Evolutionary conservation across 2,888 invertebrate genomes (phyloP).

Genomic region (Phortica okadai): DNA sequence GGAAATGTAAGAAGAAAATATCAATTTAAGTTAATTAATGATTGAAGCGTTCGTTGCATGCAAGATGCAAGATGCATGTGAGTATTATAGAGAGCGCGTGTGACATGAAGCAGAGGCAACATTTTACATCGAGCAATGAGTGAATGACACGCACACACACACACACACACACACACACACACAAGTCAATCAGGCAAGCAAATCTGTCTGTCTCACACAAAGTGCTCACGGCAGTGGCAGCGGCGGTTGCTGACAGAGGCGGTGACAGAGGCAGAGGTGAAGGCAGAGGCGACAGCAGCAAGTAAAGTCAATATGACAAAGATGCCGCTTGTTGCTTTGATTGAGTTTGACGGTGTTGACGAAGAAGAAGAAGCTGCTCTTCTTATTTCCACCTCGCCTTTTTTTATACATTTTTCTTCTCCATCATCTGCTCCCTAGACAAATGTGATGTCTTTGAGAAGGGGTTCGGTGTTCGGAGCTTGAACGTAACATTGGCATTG

Average conservation of each 20-base stretch:
- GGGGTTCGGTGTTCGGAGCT: not conserved
- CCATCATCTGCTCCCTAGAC: not conserved
- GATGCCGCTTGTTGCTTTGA: not conserved
- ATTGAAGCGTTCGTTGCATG: constrained; percentile 28
- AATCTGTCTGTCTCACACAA: too few relatives aligned
- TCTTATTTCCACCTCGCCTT: not conserved
- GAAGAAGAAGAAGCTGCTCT: not conserved
- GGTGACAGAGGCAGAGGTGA: not conserved
- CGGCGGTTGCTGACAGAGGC: not conserved
- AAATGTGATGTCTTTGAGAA: not conserved
- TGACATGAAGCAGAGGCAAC: not conserved
- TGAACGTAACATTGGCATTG: not conserved
- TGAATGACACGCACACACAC: too few relatives aligned
- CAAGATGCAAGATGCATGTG: not conserved
- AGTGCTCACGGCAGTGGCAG: too few relatives aligned
- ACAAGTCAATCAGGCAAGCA: too few relatives aligned
- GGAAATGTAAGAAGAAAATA: not conserved
- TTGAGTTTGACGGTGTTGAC: constrained; percentile 6
- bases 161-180: too few relatives aligned
- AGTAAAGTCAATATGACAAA: not conserved
- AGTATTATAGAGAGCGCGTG: not conserved
- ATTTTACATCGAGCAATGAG: too few relatives aligned
- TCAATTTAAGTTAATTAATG: constrained; percentile 44
- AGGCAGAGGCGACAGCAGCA: too few relatives aligned
- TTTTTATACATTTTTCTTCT: not conserved